Conservation (phyloP, 2,797 vertebrate species). For the Sebastes nivosus region DNA sequence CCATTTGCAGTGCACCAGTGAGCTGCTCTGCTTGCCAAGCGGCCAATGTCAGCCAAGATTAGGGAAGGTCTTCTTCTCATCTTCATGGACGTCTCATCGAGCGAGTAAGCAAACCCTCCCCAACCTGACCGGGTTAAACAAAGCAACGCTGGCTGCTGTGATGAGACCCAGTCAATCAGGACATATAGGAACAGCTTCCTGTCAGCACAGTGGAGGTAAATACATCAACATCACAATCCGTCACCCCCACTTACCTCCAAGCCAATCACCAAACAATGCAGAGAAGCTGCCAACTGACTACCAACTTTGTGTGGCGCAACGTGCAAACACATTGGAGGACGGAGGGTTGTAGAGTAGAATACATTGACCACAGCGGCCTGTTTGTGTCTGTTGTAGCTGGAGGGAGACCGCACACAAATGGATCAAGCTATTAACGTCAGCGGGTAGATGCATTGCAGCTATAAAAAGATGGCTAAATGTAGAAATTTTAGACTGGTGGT, state of each 20-base stretch:
- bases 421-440: slow-evolving; percentile 59
- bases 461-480: slow-evolving; percentile 47
- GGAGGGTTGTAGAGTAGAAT: slow-evolving; percentile 38
- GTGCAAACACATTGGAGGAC: slow-evolving; percentile 58
- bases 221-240: slow-evolving; percentile 78
- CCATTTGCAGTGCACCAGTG: slow-evolving; percentile 30
- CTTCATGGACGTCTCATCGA: slow-evolving; percentile 76
- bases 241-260: slow-evolving; percentile 72
- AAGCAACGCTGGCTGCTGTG: slow-evolving; percentile 65
- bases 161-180: slow-evolving; percentile 76
- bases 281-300: slow-evolving; percentile 54
- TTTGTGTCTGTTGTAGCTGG: slow-evolving; percentile 39
- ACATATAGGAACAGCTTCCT: slow-evolving; percentile 62
- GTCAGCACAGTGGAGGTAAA: slow-evolving; percentile 74
- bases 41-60: slow-evolving; percentile 82
- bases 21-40: slow-evolving; percentile 55
- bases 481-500: not conserved
- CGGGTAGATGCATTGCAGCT: slow-evolving; percentile 43
- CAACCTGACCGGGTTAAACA: slow-evolving; percentile 74
- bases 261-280: slow-evolving; percentile 74
- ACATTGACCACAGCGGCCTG: slow-evolving; percentile 45
- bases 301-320: slow-evolving; percentile 48
- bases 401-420: slow-evolving; percentile 36
- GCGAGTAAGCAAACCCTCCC: slow-evolving; percentile 78
- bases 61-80: slow-evolving; percentile 77